These are phyloP conservation scores for Octonoba sinensis DNA, from an alignment of 2,888 invertebrate genomes.

Conservation along the genomic window DNA sequence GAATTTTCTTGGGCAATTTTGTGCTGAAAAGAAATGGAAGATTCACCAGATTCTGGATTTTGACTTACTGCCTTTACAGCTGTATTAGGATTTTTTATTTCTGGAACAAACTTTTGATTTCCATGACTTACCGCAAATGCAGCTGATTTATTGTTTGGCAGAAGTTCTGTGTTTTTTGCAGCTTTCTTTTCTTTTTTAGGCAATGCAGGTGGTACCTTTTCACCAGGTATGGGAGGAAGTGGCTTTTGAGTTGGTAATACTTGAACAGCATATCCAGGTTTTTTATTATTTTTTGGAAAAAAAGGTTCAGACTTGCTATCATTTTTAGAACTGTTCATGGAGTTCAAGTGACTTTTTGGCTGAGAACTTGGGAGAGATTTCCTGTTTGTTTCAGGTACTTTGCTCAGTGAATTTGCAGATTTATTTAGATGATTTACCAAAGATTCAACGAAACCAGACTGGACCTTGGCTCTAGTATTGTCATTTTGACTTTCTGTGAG, in stretches of 20 bases:
- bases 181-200: constrained; percentile 44
- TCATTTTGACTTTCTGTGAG: neutral
- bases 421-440: constrained; percentile 49
- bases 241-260: neutral
- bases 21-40: constrained; percentile 13
- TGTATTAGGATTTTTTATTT: constrained; percentile 2
- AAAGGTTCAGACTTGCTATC: constrained; percentile 4
- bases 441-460: constrained; percentile 33
- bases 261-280: constrained; percentile 49
- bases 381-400: constrained; percentile 2
- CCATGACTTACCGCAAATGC: neutral
- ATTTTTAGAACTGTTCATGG: neutral
- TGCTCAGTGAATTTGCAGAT: constrained; percentile 23
- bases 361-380: neutral
- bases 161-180: neutral
- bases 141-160: too few species aligned
- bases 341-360: constrained; percentile 1
- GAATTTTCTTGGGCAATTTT: constrained; percentile 47
- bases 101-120: neutral
- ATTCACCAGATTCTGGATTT: neutral
- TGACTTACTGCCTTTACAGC: neutral
- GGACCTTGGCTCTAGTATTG: constrained; percentile 9
- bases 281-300: constrained; percentile 2
- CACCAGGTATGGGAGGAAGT: neutral
- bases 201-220: constrained; percentile 40